Evolutionary conservation across 2,888 invertebrate species (phyloP).

Genomic region (Aphodius granarius): DNA sequence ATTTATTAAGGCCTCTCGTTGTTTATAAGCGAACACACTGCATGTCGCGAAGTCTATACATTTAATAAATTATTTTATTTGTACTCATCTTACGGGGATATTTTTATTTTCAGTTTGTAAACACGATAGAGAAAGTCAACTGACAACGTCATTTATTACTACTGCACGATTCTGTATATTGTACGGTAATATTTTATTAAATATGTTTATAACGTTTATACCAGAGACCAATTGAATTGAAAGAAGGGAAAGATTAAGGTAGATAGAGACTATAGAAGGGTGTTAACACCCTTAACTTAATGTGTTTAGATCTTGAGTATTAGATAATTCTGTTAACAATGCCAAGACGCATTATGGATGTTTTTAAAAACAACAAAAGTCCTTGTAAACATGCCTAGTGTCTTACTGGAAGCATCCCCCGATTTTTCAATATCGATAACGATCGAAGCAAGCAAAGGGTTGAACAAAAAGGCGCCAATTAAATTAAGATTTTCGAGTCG

Average conservation of each 20-base stretch:
- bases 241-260: no score
- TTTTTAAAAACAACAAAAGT: slow-evolving; percentile 10
- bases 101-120: background rate
- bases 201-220: background rate
- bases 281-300: slow-evolving; percentile 1
- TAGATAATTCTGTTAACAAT: slow-evolving; percentile 8
- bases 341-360: background rate
- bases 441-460: slow-evolving; percentile 30
- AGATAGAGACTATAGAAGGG: background rate
- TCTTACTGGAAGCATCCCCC: slow-evolving; percentile 1
- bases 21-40: background rate
- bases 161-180: background rate
- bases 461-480: slow-evolving; percentile 32
- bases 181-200: background rate
- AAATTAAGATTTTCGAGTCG: slow-evolving; percentile 23
- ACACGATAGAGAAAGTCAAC: background rate
- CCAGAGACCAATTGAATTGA: no score
- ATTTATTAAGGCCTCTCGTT: background rate
- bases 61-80: background rate
- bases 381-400: slow-evolving; percentile 4
- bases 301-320: background rate
- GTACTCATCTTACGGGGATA: background rate
- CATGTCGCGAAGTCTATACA: background rate
- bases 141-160: background rate
- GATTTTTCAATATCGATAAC: slow-evolving; percentile 29